A percentile compares a stretch with the other conserved stretches of the same genome.
Conservation (phyloP, 37 sponge, comb jelly and placozoan species). For the Hexactinellida sp. region DNA sequence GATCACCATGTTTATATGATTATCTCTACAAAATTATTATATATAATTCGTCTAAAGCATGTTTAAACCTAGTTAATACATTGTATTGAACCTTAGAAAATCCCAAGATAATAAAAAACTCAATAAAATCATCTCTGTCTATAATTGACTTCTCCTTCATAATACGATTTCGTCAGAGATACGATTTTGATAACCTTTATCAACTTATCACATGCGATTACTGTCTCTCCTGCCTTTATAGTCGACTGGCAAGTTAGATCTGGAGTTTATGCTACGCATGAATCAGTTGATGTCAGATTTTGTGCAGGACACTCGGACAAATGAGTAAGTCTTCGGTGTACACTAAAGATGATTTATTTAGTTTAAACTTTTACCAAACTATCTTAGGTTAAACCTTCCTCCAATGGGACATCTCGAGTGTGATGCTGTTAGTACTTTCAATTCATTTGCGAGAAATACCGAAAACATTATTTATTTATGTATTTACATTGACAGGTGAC, state of each 20-base stretch:
- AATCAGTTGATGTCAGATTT: conserved; percentile 59
- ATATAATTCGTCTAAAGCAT: too few relatives aligned
- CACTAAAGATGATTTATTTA: neutral
- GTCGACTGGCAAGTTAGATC: conserved; percentile 32
- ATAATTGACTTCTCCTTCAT: too few relatives aligned
- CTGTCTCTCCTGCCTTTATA: neutral
- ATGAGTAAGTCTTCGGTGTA: conserved; percentile 49
- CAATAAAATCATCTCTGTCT: too few relatives aligned
- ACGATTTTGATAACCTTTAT: neutral
- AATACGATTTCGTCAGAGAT: neutral
- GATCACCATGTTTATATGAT: too few relatives aligned
- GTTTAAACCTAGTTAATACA: too few relatives aligned
- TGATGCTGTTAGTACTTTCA: conserved; percentile 33
- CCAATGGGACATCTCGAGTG: conserved; percentile 59
- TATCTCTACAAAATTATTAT: too few relatives aligned
- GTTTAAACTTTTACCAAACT: too few relatives aligned
- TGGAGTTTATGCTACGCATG: conserved; percentile 60
- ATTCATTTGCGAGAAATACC: too few relatives aligned
- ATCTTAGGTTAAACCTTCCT: conserved; percentile 38
- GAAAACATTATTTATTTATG: too few relatives aligned
- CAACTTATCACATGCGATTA: neutral
- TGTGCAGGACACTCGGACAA: conserved; percentile 32
- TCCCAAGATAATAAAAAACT: too few relatives aligned
- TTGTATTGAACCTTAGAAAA: too few relatives aligned
- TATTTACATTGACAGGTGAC: conserved; percentile 25